Base-by-base conservation (phyloP, 2,797 vertebrate genomes). In the Nothura maculosa region DNA sequence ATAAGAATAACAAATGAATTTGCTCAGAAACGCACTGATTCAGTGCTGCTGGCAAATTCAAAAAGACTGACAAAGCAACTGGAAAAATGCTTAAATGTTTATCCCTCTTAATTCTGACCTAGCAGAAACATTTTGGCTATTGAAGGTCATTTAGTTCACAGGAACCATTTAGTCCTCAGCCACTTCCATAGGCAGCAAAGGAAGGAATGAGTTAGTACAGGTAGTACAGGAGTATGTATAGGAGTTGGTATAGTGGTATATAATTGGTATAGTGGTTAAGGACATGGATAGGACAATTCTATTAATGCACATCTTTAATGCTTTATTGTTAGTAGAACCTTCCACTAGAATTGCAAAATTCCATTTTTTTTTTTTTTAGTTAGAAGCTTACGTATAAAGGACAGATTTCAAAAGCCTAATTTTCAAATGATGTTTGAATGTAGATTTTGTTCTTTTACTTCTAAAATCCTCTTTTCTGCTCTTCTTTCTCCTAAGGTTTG, bases 401-500 rank as follows among this genome's bases (percentile, higher is more conserved):
- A 82, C 8, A 22, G 3, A 3, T 76, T 89, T 81, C 38, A 48
- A 70, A 87, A 75, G 30, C 24, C 18, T 72, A 73, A 10, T 60
- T 74, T 84, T 43, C 52, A 72, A 54, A 61, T 22, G 17, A 36
- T 36, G 43, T 85, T 86, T 30, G 66, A 45, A 45, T 16, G 52
- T 38, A 18, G 2, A 16, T 2, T 18, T 57, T 1, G 0, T 64
- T 30, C 45, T 88, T 90, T 75, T 72, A 63, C 0, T 10, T 48
- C 30, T 72, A 75, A 68, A 74, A 52, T 8, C n/a, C 11, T 40
- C 22, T 87, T 69, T 76, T 86, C 48, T 80, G 25, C 16, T 52
- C 48, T 86, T 15, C n/a, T 70, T 92, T 77, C 28, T 70, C 80
- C 75, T 81, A 88, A 78, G 30, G 5, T 32, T 90, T 93, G n/a